A percentile compares a stretch with the other conserved stretches of the same genome.
Evolutionary conservation across 2,888 invertebrate genomes (phyloP).

Genomic region (Plutella xylostella): DNA sequence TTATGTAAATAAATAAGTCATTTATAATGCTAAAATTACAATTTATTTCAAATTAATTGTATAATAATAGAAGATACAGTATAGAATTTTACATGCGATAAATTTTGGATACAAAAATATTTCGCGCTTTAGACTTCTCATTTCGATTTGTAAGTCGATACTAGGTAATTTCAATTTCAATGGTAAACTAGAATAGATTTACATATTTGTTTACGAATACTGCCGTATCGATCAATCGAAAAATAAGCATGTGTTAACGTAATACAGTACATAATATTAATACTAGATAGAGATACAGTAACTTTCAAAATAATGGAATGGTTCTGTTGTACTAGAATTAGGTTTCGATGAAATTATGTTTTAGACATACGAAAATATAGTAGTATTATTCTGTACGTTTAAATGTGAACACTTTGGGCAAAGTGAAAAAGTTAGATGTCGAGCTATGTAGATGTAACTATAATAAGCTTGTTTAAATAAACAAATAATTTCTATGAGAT

Average conservation of each 20-base stretch:
- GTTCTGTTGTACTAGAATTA: constrained; percentile 32
- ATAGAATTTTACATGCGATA: constrained; percentile 52
- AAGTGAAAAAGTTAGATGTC: no score
- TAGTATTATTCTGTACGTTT: no score
- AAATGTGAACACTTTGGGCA: no score
- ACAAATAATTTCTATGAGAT: no score
- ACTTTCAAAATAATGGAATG: constrained; percentile 33
- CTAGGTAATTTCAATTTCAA: neutral
- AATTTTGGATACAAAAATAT: constrained; percentile 64
- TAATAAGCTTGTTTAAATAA: no score
- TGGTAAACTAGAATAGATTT: neutral
- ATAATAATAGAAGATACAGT: constrained; percentile 30
- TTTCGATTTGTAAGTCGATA: neutral
- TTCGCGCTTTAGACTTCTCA: constrained; percentile 15
- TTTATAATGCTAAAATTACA: constrained; percentile 49
- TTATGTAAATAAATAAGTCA: constrained; percentile 31
- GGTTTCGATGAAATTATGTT: no score
- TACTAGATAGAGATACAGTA: constrained; percentile 8
- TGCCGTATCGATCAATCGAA: neutral
- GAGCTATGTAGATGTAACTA: no score
- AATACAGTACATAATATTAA: constrained; percentile 18
- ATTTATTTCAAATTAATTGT: constrained; percentile 49
- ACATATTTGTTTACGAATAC: neutral
- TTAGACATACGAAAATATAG: no score
- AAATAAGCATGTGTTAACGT: neutral